A percentile compares a stretch with the other conserved stretches of the same genome.
phyloP scores from a whole-genome alignment of 2,797 vertebrate species.

The Betta splendens region DNA sequence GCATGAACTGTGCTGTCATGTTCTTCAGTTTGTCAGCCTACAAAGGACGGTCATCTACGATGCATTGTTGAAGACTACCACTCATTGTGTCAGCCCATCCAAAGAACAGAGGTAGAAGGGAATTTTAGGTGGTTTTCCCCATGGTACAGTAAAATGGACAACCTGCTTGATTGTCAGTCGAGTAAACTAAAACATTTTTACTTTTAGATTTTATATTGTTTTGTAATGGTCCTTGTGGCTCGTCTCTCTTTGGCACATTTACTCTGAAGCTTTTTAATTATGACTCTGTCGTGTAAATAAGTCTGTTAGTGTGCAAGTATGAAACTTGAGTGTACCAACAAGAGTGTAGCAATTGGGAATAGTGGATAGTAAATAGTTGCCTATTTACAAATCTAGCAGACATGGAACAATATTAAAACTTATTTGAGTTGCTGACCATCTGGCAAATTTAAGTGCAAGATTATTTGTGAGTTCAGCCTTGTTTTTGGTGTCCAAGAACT shows the following conservation, averaged over 20 bases:
- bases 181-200: too few species aligned
- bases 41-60: constrained; percentile 83
- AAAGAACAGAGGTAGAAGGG: constrained; percentile 84
- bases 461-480: background rate
- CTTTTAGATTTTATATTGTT: too few species aligned
- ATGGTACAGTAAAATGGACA: background rate
- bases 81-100: constrained; percentile 79
- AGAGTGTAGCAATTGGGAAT: background rate
- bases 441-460: background rate
- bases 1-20: constrained; percentile 79
- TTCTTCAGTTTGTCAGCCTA: constrained; percentile 88
- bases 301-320: background rate
- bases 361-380: background rate
- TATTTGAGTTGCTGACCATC: background rate
- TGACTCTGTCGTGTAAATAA: background rate
- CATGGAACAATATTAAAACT: background rate
- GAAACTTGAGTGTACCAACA: too few species aligned
- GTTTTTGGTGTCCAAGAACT: background rate
- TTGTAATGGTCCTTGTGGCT: background rate
- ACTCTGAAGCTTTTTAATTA: background rate
- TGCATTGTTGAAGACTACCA: constrained; percentile 80
- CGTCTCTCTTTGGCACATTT: fast-evolving
- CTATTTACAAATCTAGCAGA: background rate
- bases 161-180: constrained; percentile 13
- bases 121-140: background rate